Base-by-base conservation (phyloP, 2,888 invertebrate species). In the Lasius platythorax region DNA sequence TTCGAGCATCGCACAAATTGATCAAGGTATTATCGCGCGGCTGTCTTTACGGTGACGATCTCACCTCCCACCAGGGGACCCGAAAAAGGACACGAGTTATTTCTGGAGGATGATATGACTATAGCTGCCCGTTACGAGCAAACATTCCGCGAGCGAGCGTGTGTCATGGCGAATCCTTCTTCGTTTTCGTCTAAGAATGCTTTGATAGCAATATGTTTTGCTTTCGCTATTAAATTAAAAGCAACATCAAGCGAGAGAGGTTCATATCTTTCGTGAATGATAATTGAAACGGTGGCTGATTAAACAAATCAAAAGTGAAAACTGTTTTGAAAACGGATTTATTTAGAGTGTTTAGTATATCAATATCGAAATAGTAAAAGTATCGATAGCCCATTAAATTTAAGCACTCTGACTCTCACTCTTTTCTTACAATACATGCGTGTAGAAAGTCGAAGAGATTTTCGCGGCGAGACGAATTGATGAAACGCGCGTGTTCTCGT, bases 51-150 rank as follows among this genome's bases (percentile, higher is more conserved):
- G 84, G 74, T 83, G 81, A 83, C 79, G 82, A 40, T 15, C 40
- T 74, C 33, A 67, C 67, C 83, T 84, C 68, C 84, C 68, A 88
- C 82, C 50, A 5, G n/a, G 28, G 18, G 15, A 30, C 23, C 67
- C 72, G 72, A 79, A 74, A 88, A 88, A 88, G 88, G 85, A 88
- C 83, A 83, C 66, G 70, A 33, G 85, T 68, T 88, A 88, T 88
- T 88, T 88, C 86, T 88, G 83, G 85, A 84, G 64, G 88, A 76
- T 86, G 88, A 88, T 88, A 64, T 70, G 67, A 67, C 67, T 43
- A 40, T 40, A 53, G 63, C 43, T 33, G 67, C 9, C 61, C 75
- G 67, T 23, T 63, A 68, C 53, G 68, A 79, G 81, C 63, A 82
- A 85, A 83, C 81, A 83, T 85, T 83, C 72, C 73, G 63, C 64